Conservation (phyloP, 2,888 invertebrate species). For the Eustalomyia histrio region DNA sequence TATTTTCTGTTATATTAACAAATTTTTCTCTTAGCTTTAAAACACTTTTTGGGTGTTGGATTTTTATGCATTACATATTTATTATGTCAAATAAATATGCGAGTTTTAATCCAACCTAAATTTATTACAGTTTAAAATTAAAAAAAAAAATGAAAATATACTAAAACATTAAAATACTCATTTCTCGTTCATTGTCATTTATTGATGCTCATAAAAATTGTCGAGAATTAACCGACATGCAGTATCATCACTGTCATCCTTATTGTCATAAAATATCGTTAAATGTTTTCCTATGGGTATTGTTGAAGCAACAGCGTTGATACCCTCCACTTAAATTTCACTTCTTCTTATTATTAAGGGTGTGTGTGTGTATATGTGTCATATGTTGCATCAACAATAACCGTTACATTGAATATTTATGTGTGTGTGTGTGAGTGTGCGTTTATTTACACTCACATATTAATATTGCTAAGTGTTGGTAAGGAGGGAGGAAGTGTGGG, state of each 20-base stretch:
- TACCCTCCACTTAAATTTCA: not conserved
- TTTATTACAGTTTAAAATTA: not conserved
- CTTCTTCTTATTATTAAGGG: conserved; percentile 13
- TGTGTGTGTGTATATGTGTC: conserved; percentile 37
- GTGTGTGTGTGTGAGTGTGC: not conserved
- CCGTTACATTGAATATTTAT: conserved; percentile 32
- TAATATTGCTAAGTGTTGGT: not conserved
- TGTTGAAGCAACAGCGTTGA: conserved; percentile 3
- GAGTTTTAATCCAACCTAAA: too few species aligned
- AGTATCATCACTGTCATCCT: conserved; percentile 60
- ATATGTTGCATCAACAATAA: conserved; percentile 57
- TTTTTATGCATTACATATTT: not conserved
- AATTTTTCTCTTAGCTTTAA: too few species aligned
- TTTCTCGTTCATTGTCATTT: conserved; percentile 51
- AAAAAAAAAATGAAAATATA: not conserved
- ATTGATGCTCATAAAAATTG: conserved; percentile 62
- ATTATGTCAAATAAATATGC: not conserved
- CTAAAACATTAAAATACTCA: conserved; percentile 20
- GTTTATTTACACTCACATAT: not conserved
- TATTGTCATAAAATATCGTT: conserved; percentile 60
- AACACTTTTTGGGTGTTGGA: too few species aligned
- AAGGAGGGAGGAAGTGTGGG: too few species aligned
- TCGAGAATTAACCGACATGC: conserved; percentile 55
- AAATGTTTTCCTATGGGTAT: conserved; percentile 32
- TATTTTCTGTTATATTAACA: too few species aligned